Conservation (phyloP, 2,113 vertebrate genomes). For the Ammospiza nelsoni region DNA sequence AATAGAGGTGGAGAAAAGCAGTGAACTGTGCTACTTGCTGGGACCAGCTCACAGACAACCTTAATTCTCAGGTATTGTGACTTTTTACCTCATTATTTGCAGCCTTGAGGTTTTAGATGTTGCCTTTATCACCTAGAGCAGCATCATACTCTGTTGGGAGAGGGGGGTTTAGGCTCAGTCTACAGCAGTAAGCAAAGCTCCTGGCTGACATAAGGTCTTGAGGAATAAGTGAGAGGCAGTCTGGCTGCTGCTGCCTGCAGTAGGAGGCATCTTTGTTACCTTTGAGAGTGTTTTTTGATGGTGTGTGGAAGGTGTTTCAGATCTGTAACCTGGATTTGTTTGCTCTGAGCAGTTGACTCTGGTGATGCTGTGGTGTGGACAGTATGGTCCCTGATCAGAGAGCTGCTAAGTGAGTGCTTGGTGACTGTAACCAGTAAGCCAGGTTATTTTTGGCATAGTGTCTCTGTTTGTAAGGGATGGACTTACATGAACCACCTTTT, state of each 20-base stretch:
- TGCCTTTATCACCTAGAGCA: neutral
- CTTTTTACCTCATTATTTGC: neutral
- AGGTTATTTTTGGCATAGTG: neutral
- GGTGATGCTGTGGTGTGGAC: neutral
- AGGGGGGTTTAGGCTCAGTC: neutral
- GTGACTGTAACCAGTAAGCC: neutral
- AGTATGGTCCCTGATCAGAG: neutral
- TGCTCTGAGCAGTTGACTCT: neutral
- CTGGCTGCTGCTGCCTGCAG: neutral
- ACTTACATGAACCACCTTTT: neutral
- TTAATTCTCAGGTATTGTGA: constrained; percentile 24
- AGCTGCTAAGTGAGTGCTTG: neutral
- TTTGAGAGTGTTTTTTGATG: neutral
- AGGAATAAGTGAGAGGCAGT: neutral
- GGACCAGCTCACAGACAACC: neutral
- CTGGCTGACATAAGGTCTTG: neutral
- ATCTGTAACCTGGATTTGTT: neutral
- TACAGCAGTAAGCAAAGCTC: neutral
- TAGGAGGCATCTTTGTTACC: neutral
- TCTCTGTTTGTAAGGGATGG: neutral
- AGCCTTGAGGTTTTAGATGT: neutral
- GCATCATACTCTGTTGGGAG: neutral
- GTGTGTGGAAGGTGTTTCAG: neutral
- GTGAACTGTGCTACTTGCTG: neutral
- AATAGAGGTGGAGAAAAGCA: neutral